Evolutionary conservation across 23 tunicate species (phyloP).

Genomic region (Trididemnum clinides): DNA sequence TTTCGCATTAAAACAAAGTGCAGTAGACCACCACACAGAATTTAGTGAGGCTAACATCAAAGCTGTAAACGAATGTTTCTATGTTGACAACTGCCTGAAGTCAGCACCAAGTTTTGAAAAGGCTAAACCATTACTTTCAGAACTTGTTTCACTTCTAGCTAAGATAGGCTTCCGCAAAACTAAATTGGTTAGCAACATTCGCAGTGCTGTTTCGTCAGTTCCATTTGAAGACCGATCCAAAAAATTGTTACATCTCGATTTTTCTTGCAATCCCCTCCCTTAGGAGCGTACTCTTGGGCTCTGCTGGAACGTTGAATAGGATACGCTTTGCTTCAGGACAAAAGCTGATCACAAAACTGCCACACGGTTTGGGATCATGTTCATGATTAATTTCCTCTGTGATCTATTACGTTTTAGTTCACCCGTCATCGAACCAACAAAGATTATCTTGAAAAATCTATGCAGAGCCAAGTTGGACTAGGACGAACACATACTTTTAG

Average conservation of each 20-base stretch:
- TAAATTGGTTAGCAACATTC: constrained; percentile 48
- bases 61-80: constrained; percentile 44
- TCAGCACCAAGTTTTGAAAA: neutral
- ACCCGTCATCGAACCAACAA: constrained; percentile 41
- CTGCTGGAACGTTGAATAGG: constrained; percentile 47
- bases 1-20: neutral
- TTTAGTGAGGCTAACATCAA: constrained; percentile 8
- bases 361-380: constrained; percentile 14
- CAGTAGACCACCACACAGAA: neutral
- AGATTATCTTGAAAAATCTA: constrained; percentile 24
- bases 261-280: constrained; percentile 9
- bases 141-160: neutral
- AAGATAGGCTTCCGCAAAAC: constrained; percentile 38
- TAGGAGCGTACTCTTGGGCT: constrained; percentile 45
- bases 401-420: constrained; percentile 49
- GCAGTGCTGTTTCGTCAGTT: constrained; percentile 23
- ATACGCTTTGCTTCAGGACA: constrained; percentile 29
- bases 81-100: constrained; percentile 60
- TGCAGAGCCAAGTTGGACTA: constrained; percentile 22
- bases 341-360: neutral
- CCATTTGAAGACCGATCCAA: constrained; percentile 38
- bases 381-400: constrained; percentile 29
- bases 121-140: constrained; percentile 27
- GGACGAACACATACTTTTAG: constrained; percentile 32
- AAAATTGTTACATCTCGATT: neutral